Base-by-base conservation (phyloP, 2,797 vertebrate genomes). In the Calcarius lapponicus region DNA sequence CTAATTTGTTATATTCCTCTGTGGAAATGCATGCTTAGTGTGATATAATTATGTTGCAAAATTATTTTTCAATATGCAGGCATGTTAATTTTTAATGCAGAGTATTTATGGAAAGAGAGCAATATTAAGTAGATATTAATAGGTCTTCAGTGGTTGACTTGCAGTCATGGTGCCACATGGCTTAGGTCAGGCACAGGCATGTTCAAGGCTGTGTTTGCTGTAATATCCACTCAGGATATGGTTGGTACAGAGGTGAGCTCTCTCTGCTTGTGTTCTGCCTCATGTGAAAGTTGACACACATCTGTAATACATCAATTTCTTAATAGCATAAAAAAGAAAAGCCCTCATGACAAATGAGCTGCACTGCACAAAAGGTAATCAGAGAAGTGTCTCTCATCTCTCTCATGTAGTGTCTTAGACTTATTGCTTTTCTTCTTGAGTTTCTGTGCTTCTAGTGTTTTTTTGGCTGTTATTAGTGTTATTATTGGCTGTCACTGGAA, bases 331-430 rank as follows among this genome's bases (percentile, higher is more conserved):
- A 71, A 22, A 40, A 42, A 62, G 53, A 71, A 86, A 69, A 40
- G 18, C 17, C 7, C 19, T 47, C 3, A 1, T 43, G 57, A 15
- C 54, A 58, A 26, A 40, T 42, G 16, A 74, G 34, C 34, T 80
- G 65, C 57, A 60, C 36, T 62, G 10, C 53, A 6, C 25, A 20
- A 43, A 78, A 69, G 40, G 64, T 50, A 69, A 51, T 34, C 20
- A 16, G 47, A 71, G 21, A 76, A 58, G 14, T 61, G 25, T 36
- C 14, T 67, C 29, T 70, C 15, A 7, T 72, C 17, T 71, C 17
- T 32, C 19, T 38, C 0, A 0, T n/a, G 17, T 13, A 32, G 25
- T 42, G 13, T 54, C 29, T 71, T 42, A n/a, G 31, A 34, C n/a
- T 76, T 4, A 0, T 28, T 50, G 10, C 20, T 62, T 74, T 58